phyloP scores from a whole-genome alignment of 1,140 invertebrate genomes.

The Argopecten irradians region DNA sequence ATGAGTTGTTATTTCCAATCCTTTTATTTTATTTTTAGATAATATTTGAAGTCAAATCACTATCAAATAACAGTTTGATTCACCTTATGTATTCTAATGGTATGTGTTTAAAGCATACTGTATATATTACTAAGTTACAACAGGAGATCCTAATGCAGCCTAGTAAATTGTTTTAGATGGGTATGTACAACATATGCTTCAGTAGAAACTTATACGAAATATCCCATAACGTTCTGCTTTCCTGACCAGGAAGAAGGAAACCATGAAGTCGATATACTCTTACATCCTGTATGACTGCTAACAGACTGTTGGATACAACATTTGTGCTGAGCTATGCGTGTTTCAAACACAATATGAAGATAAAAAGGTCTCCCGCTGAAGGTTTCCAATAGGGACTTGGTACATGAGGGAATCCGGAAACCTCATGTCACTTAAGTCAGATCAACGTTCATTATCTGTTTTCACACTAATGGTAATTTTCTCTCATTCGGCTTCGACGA shows the following conservation, averaged over 20 bases:
- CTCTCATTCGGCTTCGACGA: constrained; percentile 39
- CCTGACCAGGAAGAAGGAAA: background rate
- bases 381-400: constrained; percentile 24
- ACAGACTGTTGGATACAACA: constrained; percentile 41
- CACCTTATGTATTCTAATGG: too few relatives aligned
- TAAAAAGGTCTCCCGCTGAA: background rate
- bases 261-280: background rate
- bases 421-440: constrained; percentile 26
- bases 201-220: too few relatives aligned
- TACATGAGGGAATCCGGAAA: background rate
- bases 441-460: constrained; percentile 40
- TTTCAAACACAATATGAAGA: background rate
- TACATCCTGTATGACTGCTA: constrained; percentile 36
- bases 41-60: too few relatives aligned
- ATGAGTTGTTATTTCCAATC: too few relatives aligned
- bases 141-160: too few relatives aligned
- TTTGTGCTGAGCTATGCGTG: constrained; percentile 40
- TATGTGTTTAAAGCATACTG: too few relatives aligned
- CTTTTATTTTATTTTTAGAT: too few relatives aligned
- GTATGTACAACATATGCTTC: too few relatives aligned
- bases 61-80: too few relatives aligned
- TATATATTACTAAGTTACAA: too few relatives aligned
- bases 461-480: constrained; percentile 8
- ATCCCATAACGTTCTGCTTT: background rate
- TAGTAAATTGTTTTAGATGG: too few relatives aligned